phyloP scores from a whole-genome alignment of 64 coral and sea anemone genomes.

The Montipora sp. region DNA sequence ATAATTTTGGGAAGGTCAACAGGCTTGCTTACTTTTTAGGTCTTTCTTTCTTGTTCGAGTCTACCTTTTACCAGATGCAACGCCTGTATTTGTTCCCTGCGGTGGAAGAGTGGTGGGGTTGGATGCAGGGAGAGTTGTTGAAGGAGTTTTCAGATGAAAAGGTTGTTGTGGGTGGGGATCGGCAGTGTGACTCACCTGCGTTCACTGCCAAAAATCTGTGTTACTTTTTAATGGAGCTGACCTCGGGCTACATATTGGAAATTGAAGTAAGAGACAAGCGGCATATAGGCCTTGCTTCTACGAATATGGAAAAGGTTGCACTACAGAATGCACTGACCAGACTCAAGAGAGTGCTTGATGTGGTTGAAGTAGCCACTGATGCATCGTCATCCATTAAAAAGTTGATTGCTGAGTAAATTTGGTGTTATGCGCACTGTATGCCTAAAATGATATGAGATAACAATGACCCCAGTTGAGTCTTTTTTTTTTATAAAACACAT shows the following conservation, averaged over 20 bases:
- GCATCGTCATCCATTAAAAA: conserved; percentile 34
- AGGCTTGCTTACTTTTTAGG: conserved; percentile 41
- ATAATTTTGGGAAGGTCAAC: conserved; percentile 41
- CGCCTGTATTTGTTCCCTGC: conserved; percentile 57
- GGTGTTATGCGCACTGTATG: background rate
- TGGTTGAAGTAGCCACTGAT: conserved; percentile 56
- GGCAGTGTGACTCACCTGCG: conserved; percentile 71
- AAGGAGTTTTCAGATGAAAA: conserved; percentile 36
- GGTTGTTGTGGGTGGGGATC: conserved; percentile 58
- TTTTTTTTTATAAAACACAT: background rate
- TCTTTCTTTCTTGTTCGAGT: conserved; percentile 29
- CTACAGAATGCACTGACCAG: conserved; percentile 27
- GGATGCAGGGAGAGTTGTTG: conserved; percentile 41
- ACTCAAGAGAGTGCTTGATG: conserved; percentile 21
- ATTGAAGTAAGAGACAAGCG: conserved; percentile 61
- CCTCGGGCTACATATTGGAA: conserved; percentile 19
- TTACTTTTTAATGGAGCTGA: conserved; percentile 43
- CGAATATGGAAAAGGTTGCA: conserved; percentile 57
- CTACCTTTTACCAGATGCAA: conserved; percentile 48
- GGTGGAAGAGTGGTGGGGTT: conserved; percentile 68
- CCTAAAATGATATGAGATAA: background rate
- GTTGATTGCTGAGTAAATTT: conserved; percentile 34
- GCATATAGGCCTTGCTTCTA: conserved; percentile 42
- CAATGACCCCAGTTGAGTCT: background rate
- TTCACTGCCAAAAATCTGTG: conserved; percentile 56